phyloP scores from a whole-genome alignment of 2,113 vertebrate species.

The Myotis davidii region DNA sequence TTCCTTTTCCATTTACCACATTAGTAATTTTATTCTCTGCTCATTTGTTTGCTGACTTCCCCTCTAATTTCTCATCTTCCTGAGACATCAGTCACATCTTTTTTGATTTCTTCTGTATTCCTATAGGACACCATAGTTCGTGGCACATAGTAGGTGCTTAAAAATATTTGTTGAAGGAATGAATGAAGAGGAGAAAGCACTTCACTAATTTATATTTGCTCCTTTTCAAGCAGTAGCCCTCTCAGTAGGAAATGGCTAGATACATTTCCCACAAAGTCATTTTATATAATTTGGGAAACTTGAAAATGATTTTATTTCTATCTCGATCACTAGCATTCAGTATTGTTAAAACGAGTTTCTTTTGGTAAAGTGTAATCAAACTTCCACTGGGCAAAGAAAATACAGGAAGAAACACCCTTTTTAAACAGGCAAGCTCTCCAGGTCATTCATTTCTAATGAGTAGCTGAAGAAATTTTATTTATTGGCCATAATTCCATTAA shows the following conservation, averaged over 20 bases:
- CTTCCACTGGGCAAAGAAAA: slow-evolving; percentile 1
- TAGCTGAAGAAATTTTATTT: slow-evolving; percentile 71
- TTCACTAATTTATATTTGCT: background rate
- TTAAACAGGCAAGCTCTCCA: slow-evolving; percentile 64
- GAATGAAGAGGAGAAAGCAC: background rate
- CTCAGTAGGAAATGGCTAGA: background rate
- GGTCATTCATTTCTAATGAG: slow-evolving; percentile 75
- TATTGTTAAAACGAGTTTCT: slow-evolving; percentile 33
- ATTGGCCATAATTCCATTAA: slow-evolving; percentile 28
- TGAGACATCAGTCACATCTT: background rate
- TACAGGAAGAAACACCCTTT: slow-evolving; percentile 72
- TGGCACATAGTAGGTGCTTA: background rate
- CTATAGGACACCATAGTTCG: background rate
- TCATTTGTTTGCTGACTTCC: background rate
- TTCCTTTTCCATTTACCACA: background rate
- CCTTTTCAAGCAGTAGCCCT: background rate
- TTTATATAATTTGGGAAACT: background rate
- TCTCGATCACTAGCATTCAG: background rate
- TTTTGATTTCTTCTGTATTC: background rate
- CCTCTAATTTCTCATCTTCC: background rate
- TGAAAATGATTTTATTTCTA: background rate
- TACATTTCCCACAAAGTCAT: slow-evolving; percentile 8
- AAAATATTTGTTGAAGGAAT: background rate
- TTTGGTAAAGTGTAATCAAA: slow-evolving; percentile 48
- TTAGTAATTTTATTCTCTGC: background rate